Percentiles rank a stretch among this genome's conserved stretches.
These are phyloP conservation scores for Guaruba guarouba DNA, from an alignment of 2,113 vertebrate species.

Conservation along the genomic window DNA sequence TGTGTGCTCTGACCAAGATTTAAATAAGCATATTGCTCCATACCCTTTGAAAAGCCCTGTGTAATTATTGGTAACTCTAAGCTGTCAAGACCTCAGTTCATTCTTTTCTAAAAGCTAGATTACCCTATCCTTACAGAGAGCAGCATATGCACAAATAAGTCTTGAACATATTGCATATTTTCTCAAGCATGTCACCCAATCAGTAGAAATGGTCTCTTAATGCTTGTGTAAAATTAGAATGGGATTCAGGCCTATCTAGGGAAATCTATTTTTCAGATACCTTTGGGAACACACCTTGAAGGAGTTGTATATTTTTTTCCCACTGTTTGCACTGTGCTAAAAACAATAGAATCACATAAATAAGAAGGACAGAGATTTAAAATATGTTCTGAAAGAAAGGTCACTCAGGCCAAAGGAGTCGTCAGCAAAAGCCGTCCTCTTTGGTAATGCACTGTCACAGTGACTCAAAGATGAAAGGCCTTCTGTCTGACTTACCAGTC, in stretches of 20 bases:
- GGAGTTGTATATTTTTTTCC: not conserved
- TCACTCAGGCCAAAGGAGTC: not conserved
- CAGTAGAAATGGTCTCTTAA: slow-evolving; percentile 66
- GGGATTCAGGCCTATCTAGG: slow-evolving; percentile 60
- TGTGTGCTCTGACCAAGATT: not conserved
- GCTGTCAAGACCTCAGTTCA: not conserved
- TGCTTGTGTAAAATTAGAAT: slow-evolving; percentile 68
- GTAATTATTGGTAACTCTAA: not conserved
- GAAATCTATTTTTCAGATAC: slow-evolving; percentile 57
- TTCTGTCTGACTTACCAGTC: not conserved
- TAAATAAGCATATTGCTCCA: not conserved
- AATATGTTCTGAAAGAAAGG: not conserved
- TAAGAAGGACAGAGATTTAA: not conserved
- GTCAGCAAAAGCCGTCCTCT: not conserved
- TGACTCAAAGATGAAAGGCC: not conserved
- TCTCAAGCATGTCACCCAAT: slow-evolving; percentile 70
- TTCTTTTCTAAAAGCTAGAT: not conserved
- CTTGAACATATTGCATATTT: slow-evolving; percentile 65
- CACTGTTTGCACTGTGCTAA: not conserved
- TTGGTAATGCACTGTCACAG: too few species aligned
- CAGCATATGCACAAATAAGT: slow-evolving; percentile 55
- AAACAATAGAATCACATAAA: not conserved
- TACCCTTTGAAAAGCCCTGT: not conserved
- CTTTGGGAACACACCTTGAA: slow-evolving; percentile 17
- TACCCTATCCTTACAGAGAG: not conserved